phyloP scores from a whole-genome alignment of 2,113 vertebrate species.

The Corapipo altera region DNA sequence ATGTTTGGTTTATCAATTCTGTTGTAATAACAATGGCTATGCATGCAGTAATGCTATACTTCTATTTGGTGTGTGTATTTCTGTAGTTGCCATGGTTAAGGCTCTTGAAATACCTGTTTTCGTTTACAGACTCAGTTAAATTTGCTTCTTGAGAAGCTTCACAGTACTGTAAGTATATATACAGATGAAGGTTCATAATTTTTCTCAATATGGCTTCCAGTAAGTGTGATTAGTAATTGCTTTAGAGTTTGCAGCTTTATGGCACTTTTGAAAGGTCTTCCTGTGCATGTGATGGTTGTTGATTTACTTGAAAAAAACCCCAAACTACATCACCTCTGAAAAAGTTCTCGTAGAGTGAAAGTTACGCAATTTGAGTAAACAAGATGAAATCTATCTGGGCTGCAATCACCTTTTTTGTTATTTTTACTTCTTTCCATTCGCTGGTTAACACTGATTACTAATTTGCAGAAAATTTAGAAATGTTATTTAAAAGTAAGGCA shows the following conservation, averaged over 20 bases:
- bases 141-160: slow-evolving; percentile 94
- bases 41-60: background rate
- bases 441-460: background rate
- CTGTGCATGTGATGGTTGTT: background rate
- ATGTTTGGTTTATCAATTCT: background rate
- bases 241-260: background rate
- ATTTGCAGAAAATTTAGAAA: background rate
- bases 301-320: background rate
- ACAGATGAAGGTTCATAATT: background rate
- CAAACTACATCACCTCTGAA: background rate
- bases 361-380: background rate
- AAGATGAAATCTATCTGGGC: background rate
- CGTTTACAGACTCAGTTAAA: slow-evolving; percentile 91
- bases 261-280: background rate
- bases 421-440: background rate
- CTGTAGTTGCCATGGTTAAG: background rate
- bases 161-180: slow-evolving; percentile 88
- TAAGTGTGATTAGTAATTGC: background rate
- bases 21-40: background rate
- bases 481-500: background rate
- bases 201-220: background rate
- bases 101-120: slow-evolving; percentile 14
- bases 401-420: background rate
- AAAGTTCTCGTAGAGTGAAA: background rate
- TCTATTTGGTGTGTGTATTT: background rate